Base-by-base conservation (phyloP, 2,113 vertebrate species). In the Plestiodon gilberti region DNA sequence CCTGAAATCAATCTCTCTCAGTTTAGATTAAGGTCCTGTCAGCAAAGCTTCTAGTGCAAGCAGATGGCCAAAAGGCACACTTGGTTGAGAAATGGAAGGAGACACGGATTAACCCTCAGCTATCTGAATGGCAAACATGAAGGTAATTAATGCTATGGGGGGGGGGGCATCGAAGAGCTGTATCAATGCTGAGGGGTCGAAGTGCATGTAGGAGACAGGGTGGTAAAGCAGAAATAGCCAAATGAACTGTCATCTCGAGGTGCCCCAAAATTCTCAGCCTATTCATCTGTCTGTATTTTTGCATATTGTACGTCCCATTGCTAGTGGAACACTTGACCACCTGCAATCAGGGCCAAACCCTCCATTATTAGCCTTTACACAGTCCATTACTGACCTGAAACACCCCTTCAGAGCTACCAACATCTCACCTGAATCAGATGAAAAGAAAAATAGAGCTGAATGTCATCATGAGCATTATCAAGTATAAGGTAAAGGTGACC, bases 81-180 rank as follows among this genome's bases (percentile, higher is more conserved):
- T 64, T 67, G 30, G 71, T 28, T 52, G 87, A 40, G 91, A 93
- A 90, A 85, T 65, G 25, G 3, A 81, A 75, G 61, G 8, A 65
- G 84, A 73, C 65, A 7, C 6, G 30, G 14, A 23, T 76, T 67
- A 78, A 62, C 35, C 74, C 71, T 71, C 35, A 75, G 38, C 2
- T 1, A 2, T 7, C 33, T 38, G 3, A 3, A 83, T 10, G 70
- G 43, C 73, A 82, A 69, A 82, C 20, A 18, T 67, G 77, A 59
- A 59, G 43, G 14, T 82, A 87, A 57, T 20, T 55, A 9, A 4
- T 35, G 18, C 0, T 15, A 33, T 17, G 6, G 40, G 23, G 40
- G 64, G 1, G 64, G 23, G 64, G 23, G 64, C 35, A 23, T 38
- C 15, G 8, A 28, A 38, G 7, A 7, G n/a, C 69, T 17, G 59